Evolutionary conservation across 2,113 vertebrate genomes (phyloP).

Genomic region (Spizaetus ornatus): DNA sequence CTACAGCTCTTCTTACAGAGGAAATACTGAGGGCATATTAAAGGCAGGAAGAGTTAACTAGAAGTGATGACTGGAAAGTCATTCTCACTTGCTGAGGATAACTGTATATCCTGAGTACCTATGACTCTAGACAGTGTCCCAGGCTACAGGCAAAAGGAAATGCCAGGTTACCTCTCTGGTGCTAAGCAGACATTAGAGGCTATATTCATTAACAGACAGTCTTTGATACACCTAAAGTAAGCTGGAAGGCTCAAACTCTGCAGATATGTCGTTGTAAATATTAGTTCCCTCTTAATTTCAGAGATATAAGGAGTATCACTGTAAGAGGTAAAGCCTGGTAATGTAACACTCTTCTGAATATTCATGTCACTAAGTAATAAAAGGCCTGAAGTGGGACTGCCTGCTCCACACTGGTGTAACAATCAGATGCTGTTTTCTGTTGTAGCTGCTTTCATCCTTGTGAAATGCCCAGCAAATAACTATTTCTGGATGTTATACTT

Average conservation of each 20-base stretch:
- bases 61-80: not conserved
- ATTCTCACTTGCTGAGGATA: not conserved
- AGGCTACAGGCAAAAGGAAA: not conserved
- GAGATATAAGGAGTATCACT: not conserved
- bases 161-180: not conserved
- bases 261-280: not conserved
- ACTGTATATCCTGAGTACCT: not conserved
- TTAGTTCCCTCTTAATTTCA: not conserved
- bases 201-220: not conserved
- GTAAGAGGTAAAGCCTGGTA: not conserved
- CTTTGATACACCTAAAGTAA: not conserved
- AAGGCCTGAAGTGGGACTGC: not conserved
- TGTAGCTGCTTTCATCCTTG: not conserved
- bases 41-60: not conserved
- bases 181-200: not conserved
- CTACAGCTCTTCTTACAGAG: not conserved
- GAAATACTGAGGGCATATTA: not conserved
- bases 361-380: not conserved
- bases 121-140: not conserved
- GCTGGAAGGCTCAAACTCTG: not conserved
- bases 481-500: not conserved
- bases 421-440: not conserved
- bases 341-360: not conserved
- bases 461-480: not conserved
- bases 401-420: not conserved